phyloP scores from a whole-genome alignment of 53 echinoderm and acorn worm genomes.

The Echinometra lucunter region DNA sequence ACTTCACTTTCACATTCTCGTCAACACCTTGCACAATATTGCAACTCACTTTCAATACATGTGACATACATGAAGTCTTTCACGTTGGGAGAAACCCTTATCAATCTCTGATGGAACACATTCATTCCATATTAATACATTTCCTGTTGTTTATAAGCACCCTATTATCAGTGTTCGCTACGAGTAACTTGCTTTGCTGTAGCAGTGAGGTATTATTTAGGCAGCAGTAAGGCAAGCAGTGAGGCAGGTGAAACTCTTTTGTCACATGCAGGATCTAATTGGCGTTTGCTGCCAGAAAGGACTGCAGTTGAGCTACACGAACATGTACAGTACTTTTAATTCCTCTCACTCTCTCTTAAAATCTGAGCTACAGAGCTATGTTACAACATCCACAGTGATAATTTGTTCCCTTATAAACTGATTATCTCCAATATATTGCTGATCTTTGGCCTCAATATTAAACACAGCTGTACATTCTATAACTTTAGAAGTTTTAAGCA shows the following conservation, averaged over 20 bases:
- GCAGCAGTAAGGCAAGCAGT: not conserved
- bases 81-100: not conserved
- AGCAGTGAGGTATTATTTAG: not conserved
- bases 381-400: too few species aligned
- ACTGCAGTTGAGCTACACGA: not conserved
- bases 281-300: not conserved
- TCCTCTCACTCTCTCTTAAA: not conserved
- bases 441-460: too few species aligned
- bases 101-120: slow-evolving; percentile 7
- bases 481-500: too few species aligned
- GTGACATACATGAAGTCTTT: not conserved
- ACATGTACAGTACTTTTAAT: too few species aligned
- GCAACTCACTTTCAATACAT: not conserved
- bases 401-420: too few species aligned
- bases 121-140: slow-evolving; percentile 43
- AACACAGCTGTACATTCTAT: too few species aligned
- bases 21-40: not conserved
- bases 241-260: not conserved
- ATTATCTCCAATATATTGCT: too few species aligned
- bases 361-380: too few species aligned
- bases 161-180: not conserved
- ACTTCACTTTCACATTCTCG: too few species aligned
- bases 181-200: not conserved
- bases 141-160: slow-evolving; percentile 35
- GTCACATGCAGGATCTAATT: not conserved